A percentile compares a stretch with the other conserved stretches of the same genome.
These are phyloP conservation scores for Anoplolepis gracilipes DNA, from an alignment of 1,140 invertebrate genomes.

Conservation along the genomic window DNA sequence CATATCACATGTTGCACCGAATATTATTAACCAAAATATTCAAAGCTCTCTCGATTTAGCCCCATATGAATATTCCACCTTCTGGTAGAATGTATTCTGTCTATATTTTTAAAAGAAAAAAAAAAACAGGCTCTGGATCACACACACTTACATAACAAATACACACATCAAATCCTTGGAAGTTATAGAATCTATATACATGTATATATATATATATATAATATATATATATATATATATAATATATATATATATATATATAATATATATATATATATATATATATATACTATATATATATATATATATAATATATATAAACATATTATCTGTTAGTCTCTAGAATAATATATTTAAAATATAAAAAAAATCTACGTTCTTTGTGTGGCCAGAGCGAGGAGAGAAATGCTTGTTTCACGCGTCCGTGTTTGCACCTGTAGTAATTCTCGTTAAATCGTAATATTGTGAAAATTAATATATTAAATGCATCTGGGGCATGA, in stretches of 20 bases:
- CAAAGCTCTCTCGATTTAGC: neutral
- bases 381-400: neutral
- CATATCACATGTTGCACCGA: constrained; percentile 58
- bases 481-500: neutral
- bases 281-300: too few species aligned
- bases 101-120: neutral
- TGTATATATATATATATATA: too few species aligned
- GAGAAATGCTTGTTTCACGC: constrained; percentile 2
- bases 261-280: too few species aligned
- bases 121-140: neutral
- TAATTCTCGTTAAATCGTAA: constrained; percentile 4
- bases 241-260: too few species aligned
- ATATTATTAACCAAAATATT: constrained; percentile 26
- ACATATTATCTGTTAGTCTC: neutral
- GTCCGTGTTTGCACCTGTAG: neutral
- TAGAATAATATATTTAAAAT: neutral
- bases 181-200: constrained; percentile 33
- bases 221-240: too few species aligned
- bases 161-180: neutral
- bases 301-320: too few species aligned
- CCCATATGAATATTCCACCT: constrained; percentile 34
- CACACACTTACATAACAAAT: too few species aligned
- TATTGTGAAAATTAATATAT: constrained; percentile 22
- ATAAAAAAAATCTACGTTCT: neutral
- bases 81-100: constrained; percentile 2